Evolutionary conservation across 2,113 vertebrate species (phyloP).

Genomic region (Spheniscus mendiculus): DNA sequence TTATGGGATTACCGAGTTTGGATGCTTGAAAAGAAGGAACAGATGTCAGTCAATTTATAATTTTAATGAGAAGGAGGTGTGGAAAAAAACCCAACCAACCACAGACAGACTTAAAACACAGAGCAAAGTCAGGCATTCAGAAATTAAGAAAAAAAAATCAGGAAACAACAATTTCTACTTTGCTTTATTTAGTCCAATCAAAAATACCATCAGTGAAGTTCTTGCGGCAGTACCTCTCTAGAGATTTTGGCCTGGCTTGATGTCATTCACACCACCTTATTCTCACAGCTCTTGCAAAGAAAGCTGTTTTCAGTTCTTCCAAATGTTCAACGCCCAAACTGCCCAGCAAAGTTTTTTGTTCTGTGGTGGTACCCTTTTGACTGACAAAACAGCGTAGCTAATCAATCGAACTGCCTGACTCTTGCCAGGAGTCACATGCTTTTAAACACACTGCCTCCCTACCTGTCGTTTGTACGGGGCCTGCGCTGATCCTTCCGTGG

Average conservation of each 20-base stretch:
- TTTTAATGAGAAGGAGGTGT: background rate
- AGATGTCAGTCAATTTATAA: background rate
- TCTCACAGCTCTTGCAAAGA: background rate
- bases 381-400: background rate
- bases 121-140: background rate
- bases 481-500: background rate
- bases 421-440: background rate
- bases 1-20: constrained; percentile 5
- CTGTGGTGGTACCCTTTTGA: background rate
- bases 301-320: background rate
- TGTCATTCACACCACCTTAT: background rate
- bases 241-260: background rate
- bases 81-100: background rate
- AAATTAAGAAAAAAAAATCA: background rate
- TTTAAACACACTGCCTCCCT: fast-evolving
- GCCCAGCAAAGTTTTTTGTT: background rate
- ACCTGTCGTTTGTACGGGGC: background rate
- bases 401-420: background rate
- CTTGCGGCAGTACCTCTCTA: background rate
- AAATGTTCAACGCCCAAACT: background rate
- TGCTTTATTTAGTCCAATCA: background rate
- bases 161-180: background rate
- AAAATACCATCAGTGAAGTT: fast-evolving
- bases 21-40: background rate
- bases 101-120: background rate